phyloP scores from a whole-genome alignment of 2,797 vertebrate genomes.

The Eulemur mongoz region DNA sequence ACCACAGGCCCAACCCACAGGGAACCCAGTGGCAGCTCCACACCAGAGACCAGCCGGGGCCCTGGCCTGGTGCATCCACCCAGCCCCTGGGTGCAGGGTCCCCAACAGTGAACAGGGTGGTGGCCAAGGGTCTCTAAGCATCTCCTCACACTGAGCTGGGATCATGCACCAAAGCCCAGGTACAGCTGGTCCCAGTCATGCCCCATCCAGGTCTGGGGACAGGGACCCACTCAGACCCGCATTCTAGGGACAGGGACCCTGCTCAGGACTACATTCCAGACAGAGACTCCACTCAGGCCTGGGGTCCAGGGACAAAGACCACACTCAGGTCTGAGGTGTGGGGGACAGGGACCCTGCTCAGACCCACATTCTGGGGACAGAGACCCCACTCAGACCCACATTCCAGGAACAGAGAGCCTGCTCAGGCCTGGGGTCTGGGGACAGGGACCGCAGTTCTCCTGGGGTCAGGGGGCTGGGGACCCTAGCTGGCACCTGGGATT shows the following conservation, averaged over 20 bases:
- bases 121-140: background rate
- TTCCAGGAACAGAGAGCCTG: background rate
- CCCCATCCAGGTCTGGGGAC: no score
- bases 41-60: background rate
- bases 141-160: background rate
- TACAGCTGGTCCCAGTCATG: background rate
- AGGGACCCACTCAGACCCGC: fast-evolving
- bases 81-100: no score
- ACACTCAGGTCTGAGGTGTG: background rate
- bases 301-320: no score
- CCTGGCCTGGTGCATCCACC: fast-evolving
- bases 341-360: background rate
- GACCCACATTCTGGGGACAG: no score
- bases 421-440: background rate
- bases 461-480: no score
- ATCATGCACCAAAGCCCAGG: fast-evolving
- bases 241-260: background rate
- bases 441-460: no score
- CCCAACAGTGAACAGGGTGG: background rate
- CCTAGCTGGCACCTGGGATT: no score
- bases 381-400: background rate
- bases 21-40: no score
- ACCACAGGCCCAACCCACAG: background rate
- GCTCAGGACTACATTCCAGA: no score
- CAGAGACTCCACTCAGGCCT: no score